Conservation (phyloP, 2,113 vertebrate species). For the Oreocharis arfaki region DNA sequence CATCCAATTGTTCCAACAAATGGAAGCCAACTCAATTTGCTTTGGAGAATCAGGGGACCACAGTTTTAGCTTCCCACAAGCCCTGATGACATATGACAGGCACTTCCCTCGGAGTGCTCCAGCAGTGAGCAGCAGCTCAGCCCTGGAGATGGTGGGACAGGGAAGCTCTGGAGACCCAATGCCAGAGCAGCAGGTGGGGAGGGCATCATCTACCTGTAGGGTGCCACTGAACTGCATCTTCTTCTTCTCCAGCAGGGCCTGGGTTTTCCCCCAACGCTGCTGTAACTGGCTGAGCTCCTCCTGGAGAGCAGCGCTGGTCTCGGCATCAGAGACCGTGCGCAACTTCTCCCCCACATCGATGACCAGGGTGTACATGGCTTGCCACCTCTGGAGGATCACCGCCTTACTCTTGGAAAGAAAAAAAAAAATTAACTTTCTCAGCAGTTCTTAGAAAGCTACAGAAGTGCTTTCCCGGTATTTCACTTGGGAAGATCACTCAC, state of each 20-base stretch:
- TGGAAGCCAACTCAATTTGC: neutral
- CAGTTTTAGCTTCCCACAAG: neutral
- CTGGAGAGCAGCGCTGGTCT: slow-evolving; percentile 69
- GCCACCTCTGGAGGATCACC: slow-evolving; percentile 77
- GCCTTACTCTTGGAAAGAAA: slow-evolving; percentile 73
- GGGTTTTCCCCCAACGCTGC: slow-evolving; percentile 77
- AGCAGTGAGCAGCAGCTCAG: neutral
- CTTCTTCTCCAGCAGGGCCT: slow-evolving; percentile 68
- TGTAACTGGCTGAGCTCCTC: slow-evolving; percentile 75
- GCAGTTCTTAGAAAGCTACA: neutral
- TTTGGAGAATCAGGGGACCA: neutral
- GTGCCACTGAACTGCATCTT: slow-evolving; percentile 59
- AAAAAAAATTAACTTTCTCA: neutral
- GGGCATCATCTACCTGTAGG: slow-evolving; percentile 65
- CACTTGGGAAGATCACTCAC: neutral
- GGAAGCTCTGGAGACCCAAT: neutral
- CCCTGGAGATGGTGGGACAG: neutral
- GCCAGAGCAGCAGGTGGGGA: neutral
- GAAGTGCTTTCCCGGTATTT: neutral
- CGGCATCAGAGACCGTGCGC: slow-evolving; percentile 55
- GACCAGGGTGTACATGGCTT: slow-evolving; percentile 73
- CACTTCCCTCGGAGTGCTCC: neutral
- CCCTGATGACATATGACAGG: neutral
- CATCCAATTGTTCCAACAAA: neutral
- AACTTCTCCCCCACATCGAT: slow-evolving; percentile 80